phyloP scores from a whole-genome alignment of 2,797 vertebrate genomes.

The Microctenopoma lineatum region DNA sequence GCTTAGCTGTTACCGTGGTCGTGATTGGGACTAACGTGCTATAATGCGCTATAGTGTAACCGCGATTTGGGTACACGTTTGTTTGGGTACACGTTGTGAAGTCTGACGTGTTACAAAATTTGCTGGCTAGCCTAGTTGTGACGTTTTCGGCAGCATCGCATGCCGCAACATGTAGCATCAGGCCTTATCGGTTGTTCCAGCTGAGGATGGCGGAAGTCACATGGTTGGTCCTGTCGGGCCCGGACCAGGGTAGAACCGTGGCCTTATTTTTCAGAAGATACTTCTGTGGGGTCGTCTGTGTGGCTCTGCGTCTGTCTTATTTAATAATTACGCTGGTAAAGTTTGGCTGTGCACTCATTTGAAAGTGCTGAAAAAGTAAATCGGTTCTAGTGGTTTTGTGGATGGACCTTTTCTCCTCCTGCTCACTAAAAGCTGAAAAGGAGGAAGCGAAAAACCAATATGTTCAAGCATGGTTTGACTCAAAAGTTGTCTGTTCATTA shows the following conservation, averaged over 20 bases:
- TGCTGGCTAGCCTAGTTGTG: conserved; percentile 21
- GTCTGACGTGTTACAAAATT: not conserved
- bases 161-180: conserved; percentile 65
- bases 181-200: conserved; percentile 59
- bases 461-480: conserved; percentile 39
- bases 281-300: fast-evolving
- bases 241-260: not conserved
- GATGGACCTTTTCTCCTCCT: conserved; percentile 36
- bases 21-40: not conserved
- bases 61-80: fast-evolving
- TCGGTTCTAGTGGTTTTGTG: conserved; percentile 38
- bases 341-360: not conserved
- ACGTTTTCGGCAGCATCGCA: conserved; percentile 31
- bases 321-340: conserved; percentile 16
- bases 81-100: not conserved
- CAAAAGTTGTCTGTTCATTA: conserved; percentile 18
- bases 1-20: not conserved
- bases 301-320: not conserved
- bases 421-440: conserved; percentile 35
- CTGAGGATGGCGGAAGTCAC: conserved; percentile 69
- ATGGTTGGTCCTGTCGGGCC: conserved; percentile 53
- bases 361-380: conserved; percentile 37
- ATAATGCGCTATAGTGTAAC: fast-evolving
- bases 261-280: not conserved
- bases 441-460: conserved; percentile 12